Evolutionary conservation across 2,113 vertebrate species (phyloP).

Genomic region (Heterocephalus glaber): DNA sequence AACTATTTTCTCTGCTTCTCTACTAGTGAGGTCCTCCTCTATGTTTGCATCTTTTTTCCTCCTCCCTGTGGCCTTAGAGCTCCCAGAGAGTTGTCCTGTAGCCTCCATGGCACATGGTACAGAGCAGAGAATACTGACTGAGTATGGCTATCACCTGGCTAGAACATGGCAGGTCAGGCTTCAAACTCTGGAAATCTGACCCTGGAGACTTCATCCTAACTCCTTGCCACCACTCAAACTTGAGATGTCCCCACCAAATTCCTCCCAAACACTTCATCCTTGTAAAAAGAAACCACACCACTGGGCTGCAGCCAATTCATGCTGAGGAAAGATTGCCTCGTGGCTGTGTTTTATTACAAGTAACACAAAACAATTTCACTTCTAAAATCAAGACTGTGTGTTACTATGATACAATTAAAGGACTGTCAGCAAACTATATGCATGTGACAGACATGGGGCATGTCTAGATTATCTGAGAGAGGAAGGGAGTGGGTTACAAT

Average conservation of each 20-base stretch:
- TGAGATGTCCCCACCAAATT: not conserved
- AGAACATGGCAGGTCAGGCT: not conserved
- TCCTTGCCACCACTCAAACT: not conserved
- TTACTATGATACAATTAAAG: not conserved
- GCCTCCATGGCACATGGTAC: not conserved
- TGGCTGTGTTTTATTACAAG: not conserved
- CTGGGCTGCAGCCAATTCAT: not conserved
- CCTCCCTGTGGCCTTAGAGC: not conserved
- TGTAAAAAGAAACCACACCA: not conserved
- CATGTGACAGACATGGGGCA: not conserved
- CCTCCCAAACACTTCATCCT: not conserved
- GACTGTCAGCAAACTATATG: not conserved
- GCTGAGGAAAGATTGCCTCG: not conserved
- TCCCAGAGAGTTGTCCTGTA: not conserved
- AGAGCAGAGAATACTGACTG: not conserved
- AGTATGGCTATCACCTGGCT: not conserved
- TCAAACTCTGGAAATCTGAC: not conserved
- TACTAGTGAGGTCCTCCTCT: not conserved
- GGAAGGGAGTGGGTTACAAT: too few relatives aligned
- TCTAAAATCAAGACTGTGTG: slow-evolving; percentile 43
- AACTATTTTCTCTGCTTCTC: not conserved
- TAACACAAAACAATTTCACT: not conserved
- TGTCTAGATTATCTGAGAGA: not conserved
- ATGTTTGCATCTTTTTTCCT: not conserved
- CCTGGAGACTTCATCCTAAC: not conserved